Evolutionary conservation across 2,113 vertebrate species (phyloP).

Genomic region (Catagonus wagneri): DNA sequence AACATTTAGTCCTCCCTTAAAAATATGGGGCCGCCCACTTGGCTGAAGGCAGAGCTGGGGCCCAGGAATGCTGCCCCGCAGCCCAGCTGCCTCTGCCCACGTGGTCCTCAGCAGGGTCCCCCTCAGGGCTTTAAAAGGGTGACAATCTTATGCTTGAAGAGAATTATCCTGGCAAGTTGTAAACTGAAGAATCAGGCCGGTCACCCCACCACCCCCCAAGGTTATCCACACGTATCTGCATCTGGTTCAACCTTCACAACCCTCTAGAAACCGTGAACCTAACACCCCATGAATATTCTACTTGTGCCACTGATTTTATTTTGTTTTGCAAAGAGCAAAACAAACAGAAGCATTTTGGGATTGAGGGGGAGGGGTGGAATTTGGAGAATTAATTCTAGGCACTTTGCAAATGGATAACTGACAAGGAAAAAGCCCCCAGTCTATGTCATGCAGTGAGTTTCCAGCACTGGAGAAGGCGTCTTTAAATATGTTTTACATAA

Average conservation of each 20-base stretch:
- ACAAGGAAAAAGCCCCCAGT: background rate
- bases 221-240: background rate
- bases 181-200: background rate
- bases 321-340: conserved; percentile 9
- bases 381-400: conserved; percentile 22
- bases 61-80: background rate
- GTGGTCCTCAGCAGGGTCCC: background rate
- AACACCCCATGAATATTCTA: background rate
- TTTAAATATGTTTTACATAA: conserved; percentile 62
- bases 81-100: conserved; percentile 34
- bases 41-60: conserved; percentile 3
- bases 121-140: conserved; percentile 36
- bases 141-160: conserved; percentile 40
- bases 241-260: background rate
- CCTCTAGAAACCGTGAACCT: background rate
- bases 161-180: conserved; percentile 51
- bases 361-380: background rate
- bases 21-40: background rate
- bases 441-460: conserved; percentile 22
- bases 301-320: background rate
- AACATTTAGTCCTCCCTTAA: background rate
- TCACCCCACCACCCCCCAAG: background rate
- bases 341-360: background rate
- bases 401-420: conserved; percentile 53
- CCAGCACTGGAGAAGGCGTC: background rate